Evolutionary conservation across 2,797 vertebrate genomes (phyloP), one percentile per base, ranked within the genome.

Genomic region (Apodemus agrarius): DNA sequence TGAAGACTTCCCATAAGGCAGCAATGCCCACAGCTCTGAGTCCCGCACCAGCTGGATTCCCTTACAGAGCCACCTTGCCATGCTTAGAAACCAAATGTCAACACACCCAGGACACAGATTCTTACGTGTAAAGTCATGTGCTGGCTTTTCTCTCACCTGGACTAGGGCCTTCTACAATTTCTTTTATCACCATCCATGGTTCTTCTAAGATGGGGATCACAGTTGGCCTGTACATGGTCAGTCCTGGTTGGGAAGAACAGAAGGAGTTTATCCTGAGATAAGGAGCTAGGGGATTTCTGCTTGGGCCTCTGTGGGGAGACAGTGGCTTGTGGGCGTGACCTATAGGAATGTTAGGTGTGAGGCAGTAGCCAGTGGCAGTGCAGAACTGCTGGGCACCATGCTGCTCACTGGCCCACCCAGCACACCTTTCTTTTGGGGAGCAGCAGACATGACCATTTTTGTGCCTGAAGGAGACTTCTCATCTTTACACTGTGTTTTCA

Each of bases 141-240:
- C 46, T 74, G n/a, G 37, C 65, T 85, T 81, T 74, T 92, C 81
- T 97, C 97, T 98, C 76, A 98, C 97, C 97, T 98, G 96, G 92
- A 96, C 78, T 97, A 89, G 97, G 97, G 83, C 97, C 97, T 97
- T 98, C 97, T 95, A 98, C 86, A 93, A 98, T 97, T 93, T 98
- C 97, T 84, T 98, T 97, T 80, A 97, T 97, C 95, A 98, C 97
- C 97, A 98, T 96, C 97, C 97, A 98, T 1, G 97, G 97, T 80
- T 98, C 97, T 97, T 98, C 97, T 91, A 98, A 59, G 81, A 96
- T 69, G 52, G 97, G 97, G 90, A 98, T 98, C 86, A 98, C 97
- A 78, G 97, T 97, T 79, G 97, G 97, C 92, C 97, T 96, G 76
- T 98, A 98, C 40, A 98, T 96, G 9, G 97, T 98, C 83, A 98